Evolutionary conservation across 2,113 vertebrate species (phyloP).

Genomic region (Actenoides hombroni): DNA sequence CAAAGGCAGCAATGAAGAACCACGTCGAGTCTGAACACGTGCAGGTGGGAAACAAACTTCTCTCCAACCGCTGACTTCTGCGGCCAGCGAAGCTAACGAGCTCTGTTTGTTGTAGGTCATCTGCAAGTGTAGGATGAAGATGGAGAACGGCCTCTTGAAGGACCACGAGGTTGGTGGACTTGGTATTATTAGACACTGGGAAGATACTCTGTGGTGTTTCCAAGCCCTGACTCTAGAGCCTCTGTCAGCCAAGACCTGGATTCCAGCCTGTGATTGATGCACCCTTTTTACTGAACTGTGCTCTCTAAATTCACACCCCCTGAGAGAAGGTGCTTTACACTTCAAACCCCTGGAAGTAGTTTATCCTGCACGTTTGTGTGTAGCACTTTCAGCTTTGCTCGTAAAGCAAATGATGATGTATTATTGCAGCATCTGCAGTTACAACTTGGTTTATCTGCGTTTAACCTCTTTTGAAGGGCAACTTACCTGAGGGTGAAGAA

Average conservation of each 20-base stretch:
- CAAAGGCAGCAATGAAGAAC: constrained; percentile 83
- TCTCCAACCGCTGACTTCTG: not conserved
- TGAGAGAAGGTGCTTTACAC: not conserved
- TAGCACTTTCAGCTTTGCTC: not conserved
- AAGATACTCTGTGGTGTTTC: not conserved
- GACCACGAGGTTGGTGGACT: constrained; percentile 84
- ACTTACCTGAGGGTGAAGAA: not conserved
- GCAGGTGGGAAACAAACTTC: constrained; percentile 71
- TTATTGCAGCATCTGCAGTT: not conserved
- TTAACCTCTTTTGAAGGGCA: not conserved
- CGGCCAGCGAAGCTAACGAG: not conserved
- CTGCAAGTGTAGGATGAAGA: constrained; percentile 90
- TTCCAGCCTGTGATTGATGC: not conserved
- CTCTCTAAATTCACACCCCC: not conserved
- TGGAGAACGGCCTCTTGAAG: constrained; percentile 85
- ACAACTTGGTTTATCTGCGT: rapidly evolving
- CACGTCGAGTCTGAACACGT: constrained; percentile 87
- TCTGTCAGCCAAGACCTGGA: not conserved
- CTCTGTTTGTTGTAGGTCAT: constrained; percentile 75
- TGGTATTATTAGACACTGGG: not conserved
- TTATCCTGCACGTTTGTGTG: not conserved
- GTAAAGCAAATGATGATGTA: not conserved
- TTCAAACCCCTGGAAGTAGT: not conserved
- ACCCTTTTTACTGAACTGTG: not conserved
- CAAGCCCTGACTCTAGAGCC: not conserved